Base-by-base conservation (phyloP, 2,888 invertebrate species). In the Tubiluchus corallicola region DNA sequence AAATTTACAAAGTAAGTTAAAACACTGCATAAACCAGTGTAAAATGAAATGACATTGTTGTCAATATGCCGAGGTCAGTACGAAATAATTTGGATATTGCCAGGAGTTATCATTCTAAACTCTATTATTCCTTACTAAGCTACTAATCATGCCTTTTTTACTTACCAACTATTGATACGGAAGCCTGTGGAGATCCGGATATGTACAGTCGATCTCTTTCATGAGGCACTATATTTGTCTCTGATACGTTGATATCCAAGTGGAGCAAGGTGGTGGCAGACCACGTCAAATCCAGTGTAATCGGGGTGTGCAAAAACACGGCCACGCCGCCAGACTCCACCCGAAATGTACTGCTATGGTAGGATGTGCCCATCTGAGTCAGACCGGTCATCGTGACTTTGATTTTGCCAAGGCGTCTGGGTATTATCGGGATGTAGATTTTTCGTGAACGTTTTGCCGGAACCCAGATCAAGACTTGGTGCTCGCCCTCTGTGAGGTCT, bases 201-300 rank as follows among this genome's bases (percentile, higher is more conserved):
- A 94, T 82, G 65, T 88, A 96, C 67, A 88, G 82, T 53, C 85
- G 78, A 56, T 81, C 77, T 49, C 79, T 79, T 52, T 85, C 81
- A 63, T 90, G 88, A 0, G 90, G 85, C 52, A 90, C 84, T 46
- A 85, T 72, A 2, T 61, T 85, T 1, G 81, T 80, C 65, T 94
- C 90, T 0, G 90, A 88, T 3, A 94, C 78, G 64, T 88, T 87
- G 1, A 92, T 83, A 66, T 92, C 87, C 76, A 94, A 79, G 63
- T 90, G 88, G 56, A 90, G 88, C 68, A 90, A 79, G 43, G 83
- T 78, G 64, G 82, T 82, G 1, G 87, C 85, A 29, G 84, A 75
- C 65, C 81, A 88, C 50, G 87, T 88, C 47, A 96, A 71, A 71
- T 94, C 92, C 5, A 94, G 68, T 1, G 94, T 71, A 40, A 87